These are phyloP conservation scores for Panurus biarmicus DNA, from an alignment of 2,113 vertebrate species.

Conservation along the genomic window DNA sequence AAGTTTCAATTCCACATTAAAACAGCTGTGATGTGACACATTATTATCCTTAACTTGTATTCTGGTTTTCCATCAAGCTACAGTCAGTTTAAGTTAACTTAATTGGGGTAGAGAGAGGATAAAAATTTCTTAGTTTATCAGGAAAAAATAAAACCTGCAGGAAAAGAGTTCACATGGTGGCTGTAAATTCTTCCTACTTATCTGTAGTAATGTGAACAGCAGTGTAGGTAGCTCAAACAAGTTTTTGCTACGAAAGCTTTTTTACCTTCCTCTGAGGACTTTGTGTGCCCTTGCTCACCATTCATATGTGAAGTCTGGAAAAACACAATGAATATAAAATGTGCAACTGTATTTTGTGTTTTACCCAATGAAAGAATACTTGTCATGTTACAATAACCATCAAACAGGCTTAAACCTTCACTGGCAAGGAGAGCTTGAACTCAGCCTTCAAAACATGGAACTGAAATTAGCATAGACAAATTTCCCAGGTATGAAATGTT, in stretches of 20 bases:
- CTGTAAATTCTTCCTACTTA: background rate
- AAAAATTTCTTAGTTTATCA: background rate
- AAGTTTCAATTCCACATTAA: background rate
- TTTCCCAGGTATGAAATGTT: background rate
- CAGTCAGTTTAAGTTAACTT: background rate
- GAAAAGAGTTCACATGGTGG: background rate
- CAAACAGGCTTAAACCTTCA: background rate
- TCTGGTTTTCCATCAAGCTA: background rate
- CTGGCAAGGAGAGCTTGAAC: background rate
- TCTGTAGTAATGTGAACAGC: background rate
- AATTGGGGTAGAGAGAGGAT: background rate
- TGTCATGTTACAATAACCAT: background rate
- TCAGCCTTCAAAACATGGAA: background rate
- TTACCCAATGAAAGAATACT: background rate
- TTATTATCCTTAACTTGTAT: background rate
- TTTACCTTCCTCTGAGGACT: background rate
- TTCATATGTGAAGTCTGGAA: background rate
- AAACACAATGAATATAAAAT: background rate
- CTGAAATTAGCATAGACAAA: background rate
- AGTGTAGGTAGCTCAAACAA: background rate
- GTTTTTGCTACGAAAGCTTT: background rate
- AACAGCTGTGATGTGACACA: background rate
- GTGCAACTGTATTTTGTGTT: background rate
- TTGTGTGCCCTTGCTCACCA: background rate
- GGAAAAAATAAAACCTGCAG: background rate